Evolutionary conservation across 2,888 invertebrate species (phyloP).

Genomic region (Onchidella celtica): DNA sequence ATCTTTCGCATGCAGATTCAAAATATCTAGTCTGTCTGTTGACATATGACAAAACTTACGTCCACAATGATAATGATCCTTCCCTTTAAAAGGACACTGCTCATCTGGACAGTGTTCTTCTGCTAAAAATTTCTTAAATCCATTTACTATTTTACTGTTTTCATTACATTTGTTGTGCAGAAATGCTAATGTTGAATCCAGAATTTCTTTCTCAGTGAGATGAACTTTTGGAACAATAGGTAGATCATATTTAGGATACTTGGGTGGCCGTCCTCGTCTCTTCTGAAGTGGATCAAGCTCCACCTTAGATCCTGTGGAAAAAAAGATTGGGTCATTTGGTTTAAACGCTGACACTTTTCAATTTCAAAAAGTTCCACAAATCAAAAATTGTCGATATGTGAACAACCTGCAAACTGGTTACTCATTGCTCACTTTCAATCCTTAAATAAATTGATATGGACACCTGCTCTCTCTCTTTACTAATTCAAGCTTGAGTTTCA

Average conservation of each 20-base stretch:
- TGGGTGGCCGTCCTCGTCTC: conserved; percentile 97
- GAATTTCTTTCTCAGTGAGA: conserved; percentile 66
- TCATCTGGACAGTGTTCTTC: conserved; percentile 86
- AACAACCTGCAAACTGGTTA: no score
- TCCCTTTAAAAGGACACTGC: conserved; percentile 86
- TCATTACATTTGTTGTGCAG: conserved; percentile 44
- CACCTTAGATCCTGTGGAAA: not conserved
- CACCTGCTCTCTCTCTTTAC: no score
- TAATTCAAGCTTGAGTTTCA: no score
- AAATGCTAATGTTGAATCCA: conserved; percentile 56
- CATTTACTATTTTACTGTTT: conserved; percentile 62
- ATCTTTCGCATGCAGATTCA: conserved; percentile 91
- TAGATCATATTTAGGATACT: conserved; percentile 84
- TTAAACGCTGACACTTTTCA: no score
- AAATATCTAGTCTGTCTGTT: conserved; percentile 88
- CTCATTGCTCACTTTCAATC: no score
- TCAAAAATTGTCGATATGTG: no score
- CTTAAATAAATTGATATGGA: no score
- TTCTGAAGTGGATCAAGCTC: conserved; percentile 45
- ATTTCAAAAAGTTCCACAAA: no score
- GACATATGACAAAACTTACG: conserved; percentile 91
- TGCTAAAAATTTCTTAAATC: conserved; percentile 72
- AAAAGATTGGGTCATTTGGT: not conserved
- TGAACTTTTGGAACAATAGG: conserved; percentile 77
- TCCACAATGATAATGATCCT: conserved; percentile 92